A percentile compares a stretch with the other conserved stretches of the same genome.
Evolutionary conservation across 2,113 vertebrate species (phyloP).

Genomic region (Chamaetylas fuelleborni): DNA sequence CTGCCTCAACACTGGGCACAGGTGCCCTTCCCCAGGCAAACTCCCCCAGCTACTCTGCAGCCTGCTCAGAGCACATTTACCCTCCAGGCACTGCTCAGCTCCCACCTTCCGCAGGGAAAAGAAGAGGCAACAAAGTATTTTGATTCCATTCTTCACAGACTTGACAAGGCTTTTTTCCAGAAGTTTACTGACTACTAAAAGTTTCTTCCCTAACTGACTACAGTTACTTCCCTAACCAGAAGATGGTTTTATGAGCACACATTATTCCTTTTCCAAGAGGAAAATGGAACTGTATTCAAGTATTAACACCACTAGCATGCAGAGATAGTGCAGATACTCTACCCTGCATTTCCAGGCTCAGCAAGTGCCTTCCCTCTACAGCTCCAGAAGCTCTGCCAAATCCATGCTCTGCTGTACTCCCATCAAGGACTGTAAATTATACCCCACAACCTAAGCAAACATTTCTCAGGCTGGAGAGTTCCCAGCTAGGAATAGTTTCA

Average conservation of each 20-base stretch:
- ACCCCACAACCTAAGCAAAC: not conserved
- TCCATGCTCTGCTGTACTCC: not conserved
- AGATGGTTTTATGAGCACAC: not conserved
- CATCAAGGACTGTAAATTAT: not conserved
- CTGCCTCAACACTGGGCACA: not conserved
- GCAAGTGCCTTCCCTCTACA: not conserved
- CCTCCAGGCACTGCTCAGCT: not conserved
- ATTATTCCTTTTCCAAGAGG: not conserved
- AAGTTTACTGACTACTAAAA: not conserved
- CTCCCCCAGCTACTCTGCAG: not conserved
- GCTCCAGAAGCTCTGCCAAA: not conserved
- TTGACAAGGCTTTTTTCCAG: not conserved
- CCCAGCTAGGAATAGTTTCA: not conserved
- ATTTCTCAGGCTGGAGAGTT: not conserved
- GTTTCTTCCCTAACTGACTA: not conserved
- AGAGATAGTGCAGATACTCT: not conserved
- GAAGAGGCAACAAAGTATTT: not conserved
- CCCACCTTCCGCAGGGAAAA: not conserved
- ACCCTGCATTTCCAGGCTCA: not conserved
- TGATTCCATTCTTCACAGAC: not conserved
- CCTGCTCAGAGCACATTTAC: not conserved
- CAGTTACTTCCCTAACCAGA: not conserved
- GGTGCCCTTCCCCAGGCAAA: not conserved
- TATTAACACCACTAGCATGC: accelerated
- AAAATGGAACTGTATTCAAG: not conserved